Conservation (phyloP, 2,888 invertebrate species). For the Hyposoter didymator region DNA sequence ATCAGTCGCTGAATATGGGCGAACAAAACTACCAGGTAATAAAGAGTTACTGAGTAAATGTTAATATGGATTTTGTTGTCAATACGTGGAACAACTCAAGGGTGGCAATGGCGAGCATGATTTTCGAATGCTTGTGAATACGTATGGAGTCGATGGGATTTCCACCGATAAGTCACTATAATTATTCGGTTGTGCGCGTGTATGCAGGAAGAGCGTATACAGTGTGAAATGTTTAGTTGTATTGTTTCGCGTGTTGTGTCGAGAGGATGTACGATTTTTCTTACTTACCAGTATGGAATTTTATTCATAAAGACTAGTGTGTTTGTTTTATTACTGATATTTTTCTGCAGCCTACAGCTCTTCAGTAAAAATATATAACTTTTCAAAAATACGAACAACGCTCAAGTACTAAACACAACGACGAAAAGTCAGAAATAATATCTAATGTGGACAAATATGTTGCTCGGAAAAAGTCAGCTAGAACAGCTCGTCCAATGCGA, state of each 20-base stretch:
- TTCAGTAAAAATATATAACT: background rate
- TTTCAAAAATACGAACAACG: background rate
- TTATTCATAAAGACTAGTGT: background rate
- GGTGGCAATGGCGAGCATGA: constrained; percentile 14
- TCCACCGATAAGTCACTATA: constrained; percentile 29
- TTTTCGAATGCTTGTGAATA: constrained; percentile 13
- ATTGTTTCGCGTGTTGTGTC: constrained; percentile 57
- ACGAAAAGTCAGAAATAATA: constrained; percentile 6
- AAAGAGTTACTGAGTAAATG: constrained; percentile 46
- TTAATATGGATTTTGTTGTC: constrained; percentile 58
- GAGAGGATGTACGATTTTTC: constrained; percentile 1
- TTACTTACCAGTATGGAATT: constrained; percentile 56
- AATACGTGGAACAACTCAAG: constrained; percentile 30
- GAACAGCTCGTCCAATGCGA: background rate
- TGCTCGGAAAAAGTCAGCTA: background rate
- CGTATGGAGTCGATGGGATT: constrained; percentile 20
- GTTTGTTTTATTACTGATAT: background rate
- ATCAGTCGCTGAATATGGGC: constrained; percentile 37
- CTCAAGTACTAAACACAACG: constrained; percentile 41
- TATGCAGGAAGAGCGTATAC: constrained; percentile 20
- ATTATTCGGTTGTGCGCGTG: constrained; percentile 38
- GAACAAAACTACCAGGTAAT: constrained; percentile 40
- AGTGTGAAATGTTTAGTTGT: constrained; percentile 52
- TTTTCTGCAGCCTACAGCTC: constrained; percentile 38
- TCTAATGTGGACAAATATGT: constrained; percentile 16